Evolutionary conservation across 2,888 invertebrate genomes (phyloP).

Genomic region (Hybos culiciformis): DNA sequence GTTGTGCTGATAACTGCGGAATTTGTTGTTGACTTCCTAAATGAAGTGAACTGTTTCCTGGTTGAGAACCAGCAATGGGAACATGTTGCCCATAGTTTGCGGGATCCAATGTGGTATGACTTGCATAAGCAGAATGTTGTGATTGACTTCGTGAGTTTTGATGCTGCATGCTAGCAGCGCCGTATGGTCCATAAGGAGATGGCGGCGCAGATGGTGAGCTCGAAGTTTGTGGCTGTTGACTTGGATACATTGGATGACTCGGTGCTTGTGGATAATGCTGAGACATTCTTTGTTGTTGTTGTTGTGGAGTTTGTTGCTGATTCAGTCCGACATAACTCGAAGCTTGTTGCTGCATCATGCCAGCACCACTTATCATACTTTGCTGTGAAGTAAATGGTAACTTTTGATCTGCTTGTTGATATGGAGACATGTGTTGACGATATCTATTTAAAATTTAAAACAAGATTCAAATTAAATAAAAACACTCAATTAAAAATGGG

Average conservation of each 20-base stretch:
- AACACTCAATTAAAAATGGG: neutral
- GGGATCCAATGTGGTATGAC: conserved; percentile 32
- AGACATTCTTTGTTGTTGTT: conserved; percentile 37
- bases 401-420: conserved; percentile 37
- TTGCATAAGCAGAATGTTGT: conserved; percentile 34
- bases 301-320: conserved; percentile 26
- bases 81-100: conserved; percentile 36
- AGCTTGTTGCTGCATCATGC: conserved; percentile 36
- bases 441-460: conserved; percentile 22
- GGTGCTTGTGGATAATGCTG: conserved; percentile 42
- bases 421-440: conserved; percentile 35
- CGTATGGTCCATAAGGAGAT: conserved; percentile 25
- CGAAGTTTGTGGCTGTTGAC: conserved; percentile 37
- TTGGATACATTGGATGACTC: conserved; percentile 42
- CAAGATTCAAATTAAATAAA: neutral
- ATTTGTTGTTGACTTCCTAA: conserved; percentile 22
- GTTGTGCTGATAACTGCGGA: conserved; percentile 20
- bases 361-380: conserved; percentile 35
- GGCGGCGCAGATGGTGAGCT: conserved; percentile 19
- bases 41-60: conserved; percentile 19
- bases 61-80: conserved; percentile 26
- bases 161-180: conserved; percentile 28
- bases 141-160: conserved; percentile 33
- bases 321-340: conserved; percentile 21
- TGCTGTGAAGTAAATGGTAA: conserved; percentile 34